Conservation (phyloP, 2,113 vertebrate species). For the Hippocampus comes region DNA sequence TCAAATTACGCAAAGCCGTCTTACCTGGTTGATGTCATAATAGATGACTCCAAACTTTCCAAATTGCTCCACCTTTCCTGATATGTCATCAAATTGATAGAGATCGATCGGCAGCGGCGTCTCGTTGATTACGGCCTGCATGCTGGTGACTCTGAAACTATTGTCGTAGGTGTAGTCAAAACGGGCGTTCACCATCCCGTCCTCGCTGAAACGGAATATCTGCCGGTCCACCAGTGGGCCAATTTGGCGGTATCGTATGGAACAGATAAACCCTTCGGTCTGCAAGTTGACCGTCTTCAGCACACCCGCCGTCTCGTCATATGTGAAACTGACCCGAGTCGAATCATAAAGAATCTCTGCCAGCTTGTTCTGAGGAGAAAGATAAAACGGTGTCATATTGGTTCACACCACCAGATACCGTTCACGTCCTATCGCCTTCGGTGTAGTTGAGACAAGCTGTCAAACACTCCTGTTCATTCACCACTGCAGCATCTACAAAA, state of each 20-base stretch:
- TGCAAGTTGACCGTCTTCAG: slow-evolving; percentile 97
- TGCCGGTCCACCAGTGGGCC: slow-evolving; percentile 94
- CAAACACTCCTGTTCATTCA: not conserved
- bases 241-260: slow-evolving; percentile 94
- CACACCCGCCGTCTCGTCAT: slow-evolving; percentile 93
- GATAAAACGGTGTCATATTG: not conserved
- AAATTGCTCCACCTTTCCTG: slow-evolving; percentile 97
- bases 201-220: slow-evolving; percentile 97
- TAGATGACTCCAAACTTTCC: slow-evolving; percentile 99
- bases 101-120: slow-evolving; percentile 97
- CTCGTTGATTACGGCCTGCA: slow-evolving; percentile 99
- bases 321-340: slow-evolving; percentile 95
- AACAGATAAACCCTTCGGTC: slow-evolving; percentile 97
- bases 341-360: slow-evolving; percentile 96
- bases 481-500: not conserved
- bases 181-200: slow-evolving; percentile 96
- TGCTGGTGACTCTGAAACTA: slow-evolving; percentile 97
- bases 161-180: slow-evolving; percentile 99
- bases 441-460: slow-evolving; percentile 13
- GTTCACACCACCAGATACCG: not conserved
- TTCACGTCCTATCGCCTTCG: not conserved
- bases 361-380: slow-evolving; percentile 80
- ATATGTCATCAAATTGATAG: slow-evolving; percentile 97
- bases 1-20: not conserved
- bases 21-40: slow-evolving; percentile 91